Evolutionary conservation across 2,888 invertebrate genomes (phyloP).

Genomic region (Protonemura montana): DNA sequence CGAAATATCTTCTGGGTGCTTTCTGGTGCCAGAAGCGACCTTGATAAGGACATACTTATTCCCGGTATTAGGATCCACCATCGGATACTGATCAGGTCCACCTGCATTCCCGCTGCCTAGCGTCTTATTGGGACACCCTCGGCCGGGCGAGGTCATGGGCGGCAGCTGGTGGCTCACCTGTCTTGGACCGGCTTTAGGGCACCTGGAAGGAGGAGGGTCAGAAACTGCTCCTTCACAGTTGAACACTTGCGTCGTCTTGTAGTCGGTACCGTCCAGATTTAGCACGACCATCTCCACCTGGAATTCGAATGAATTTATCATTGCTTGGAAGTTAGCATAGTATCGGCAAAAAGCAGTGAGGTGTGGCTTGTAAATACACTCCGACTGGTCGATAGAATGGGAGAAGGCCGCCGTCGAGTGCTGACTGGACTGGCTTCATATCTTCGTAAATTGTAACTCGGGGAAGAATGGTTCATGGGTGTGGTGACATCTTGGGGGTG

Average conservation of each 20-base stretch:
- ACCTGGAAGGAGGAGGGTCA: not conserved
- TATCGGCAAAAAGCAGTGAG: too few relatives aligned
- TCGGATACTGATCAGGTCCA: not conserved
- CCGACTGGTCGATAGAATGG: too few relatives aligned
- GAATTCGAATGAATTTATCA: too few relatives aligned
- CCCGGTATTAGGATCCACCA: not conserved
- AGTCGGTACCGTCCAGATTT: not conserved
- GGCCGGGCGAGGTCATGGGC: not conserved
- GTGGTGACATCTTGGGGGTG: too few relatives aligned
- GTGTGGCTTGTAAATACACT: too few relatives aligned
- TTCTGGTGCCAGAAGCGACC: not conserved
- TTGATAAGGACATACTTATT: not conserved
- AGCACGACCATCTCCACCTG: not conserved
- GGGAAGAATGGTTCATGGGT: too few relatives aligned
- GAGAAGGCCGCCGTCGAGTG: too few relatives aligned
- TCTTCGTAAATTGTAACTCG: too few relatives aligned
- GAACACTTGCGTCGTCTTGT: not conserved
- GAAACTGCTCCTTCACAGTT: not conserved
- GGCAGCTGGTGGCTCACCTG: not conserved
- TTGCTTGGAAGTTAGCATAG: too few relatives aligned
- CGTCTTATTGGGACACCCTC: not conserved
- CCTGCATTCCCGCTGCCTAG: not conserved
- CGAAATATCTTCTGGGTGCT: not conserved
- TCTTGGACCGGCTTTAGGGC: not conserved
- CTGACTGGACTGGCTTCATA: too few relatives aligned